These are phyloP conservation scores for Delphinapterus leucas DNA, from an alignment of 2,113 vertebrate species.

Conservation along the genomic window DNA sequence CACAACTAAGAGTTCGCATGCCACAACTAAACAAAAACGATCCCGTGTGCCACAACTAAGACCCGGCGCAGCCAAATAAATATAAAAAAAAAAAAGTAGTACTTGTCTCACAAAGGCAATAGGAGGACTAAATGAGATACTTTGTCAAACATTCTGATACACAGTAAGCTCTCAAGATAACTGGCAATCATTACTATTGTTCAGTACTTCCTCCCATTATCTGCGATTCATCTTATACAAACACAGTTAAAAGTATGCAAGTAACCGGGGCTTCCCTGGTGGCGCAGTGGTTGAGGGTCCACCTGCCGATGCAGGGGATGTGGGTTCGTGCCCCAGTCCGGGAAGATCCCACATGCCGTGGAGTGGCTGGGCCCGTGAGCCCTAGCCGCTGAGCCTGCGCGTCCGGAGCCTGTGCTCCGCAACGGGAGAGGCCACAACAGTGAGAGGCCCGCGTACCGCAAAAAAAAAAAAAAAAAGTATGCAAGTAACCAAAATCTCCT, in stretches of 20 bases:
- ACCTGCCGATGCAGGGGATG: too few relatives aligned
- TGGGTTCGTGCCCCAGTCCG: too few relatives aligned
- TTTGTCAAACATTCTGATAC: neutral
- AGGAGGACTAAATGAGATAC: neutral
- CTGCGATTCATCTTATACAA: neutral
- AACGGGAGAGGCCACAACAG: too few relatives aligned
- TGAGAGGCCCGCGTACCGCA: too few relatives aligned
- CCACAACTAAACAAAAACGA: neutral
- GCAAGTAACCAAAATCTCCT: neutral
- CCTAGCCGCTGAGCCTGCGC: too few relatives aligned
- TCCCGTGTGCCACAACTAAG: neutral
- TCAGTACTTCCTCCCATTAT: neutral
- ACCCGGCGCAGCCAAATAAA: neutral
- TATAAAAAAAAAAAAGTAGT: neutral
- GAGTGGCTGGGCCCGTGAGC: too few relatives aligned
- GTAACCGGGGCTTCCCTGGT: neutral
- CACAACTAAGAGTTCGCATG: too few relatives aligned
- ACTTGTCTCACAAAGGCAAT: neutral
- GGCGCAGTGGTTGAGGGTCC: too few relatives aligned
- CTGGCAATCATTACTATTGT: neutral
- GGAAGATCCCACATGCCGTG: accelerated
- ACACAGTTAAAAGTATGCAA: neutral
- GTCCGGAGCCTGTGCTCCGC: too few relatives aligned
- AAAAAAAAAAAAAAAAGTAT: neutral
- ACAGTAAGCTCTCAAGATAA: neutral